These are phyloP conservation scores for Ariopsis seemanni DNA, from an alignment of 2,113 vertebrate genomes.

Conservation along the genomic window DNA sequence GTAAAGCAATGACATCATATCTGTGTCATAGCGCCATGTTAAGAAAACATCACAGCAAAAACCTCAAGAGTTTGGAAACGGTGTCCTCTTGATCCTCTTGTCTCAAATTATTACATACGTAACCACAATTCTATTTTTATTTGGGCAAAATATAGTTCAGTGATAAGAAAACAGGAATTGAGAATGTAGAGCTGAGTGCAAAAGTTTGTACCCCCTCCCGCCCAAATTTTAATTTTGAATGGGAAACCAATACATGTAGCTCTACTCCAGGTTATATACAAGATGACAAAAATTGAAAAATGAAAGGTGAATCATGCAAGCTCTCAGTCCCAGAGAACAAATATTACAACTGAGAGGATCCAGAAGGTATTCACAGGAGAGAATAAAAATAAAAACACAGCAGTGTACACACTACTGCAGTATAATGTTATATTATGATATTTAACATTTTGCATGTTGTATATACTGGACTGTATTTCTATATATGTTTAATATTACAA, in stretches of 20 bases:
- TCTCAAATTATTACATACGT: background rate
- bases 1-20: constrained; percentile 29
- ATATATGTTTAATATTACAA: background rate
- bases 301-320: background rate
- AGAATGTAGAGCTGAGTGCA: background rate
- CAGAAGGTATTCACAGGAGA: background rate
- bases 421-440: background rate
- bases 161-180: background rate
- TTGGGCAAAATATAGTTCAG: background rate
- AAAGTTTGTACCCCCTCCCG: background rate
- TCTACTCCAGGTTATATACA: background rate
- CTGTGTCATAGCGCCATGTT: background rate
- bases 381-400: background rate
- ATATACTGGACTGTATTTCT: background rate
- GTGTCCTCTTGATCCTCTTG: background rate
- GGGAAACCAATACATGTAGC: background rate
- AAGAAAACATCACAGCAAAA: background rate
- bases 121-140: background rate
- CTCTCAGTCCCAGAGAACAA: background rate
- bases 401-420: background rate
- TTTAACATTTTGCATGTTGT: background rate
- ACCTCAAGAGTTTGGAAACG: background rate
- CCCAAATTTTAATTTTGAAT: background rate
- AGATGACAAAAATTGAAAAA: background rate
- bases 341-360: background rate